These are phyloP conservation scores for Tadarida brasiliensis DNA, from an alignment of 2,797 vertebrate species.

Conservation along the genomic window DNA sequence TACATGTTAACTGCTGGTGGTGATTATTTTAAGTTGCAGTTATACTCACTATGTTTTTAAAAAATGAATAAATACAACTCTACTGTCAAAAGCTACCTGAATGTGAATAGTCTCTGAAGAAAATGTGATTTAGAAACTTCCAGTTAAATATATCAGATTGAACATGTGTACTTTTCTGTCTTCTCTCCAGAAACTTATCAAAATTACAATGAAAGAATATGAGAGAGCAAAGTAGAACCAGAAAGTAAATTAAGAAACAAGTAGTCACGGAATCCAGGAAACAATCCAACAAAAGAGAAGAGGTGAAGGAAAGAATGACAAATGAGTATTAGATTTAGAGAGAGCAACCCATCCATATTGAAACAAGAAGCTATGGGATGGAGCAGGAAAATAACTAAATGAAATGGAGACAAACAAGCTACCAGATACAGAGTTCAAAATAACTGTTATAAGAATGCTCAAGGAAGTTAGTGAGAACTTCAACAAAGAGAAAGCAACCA, in stretches of 20 bases:
- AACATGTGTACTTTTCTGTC: neutral
- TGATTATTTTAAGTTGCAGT: constrained; percentile 47
- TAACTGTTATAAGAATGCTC: neutral
- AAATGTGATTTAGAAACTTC: constrained; percentile 14
- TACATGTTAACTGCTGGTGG: neutral
- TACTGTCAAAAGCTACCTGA: constrained; percentile 52
- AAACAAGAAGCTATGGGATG: neutral
- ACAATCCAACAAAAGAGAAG: neutral
- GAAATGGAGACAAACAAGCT: neutral
- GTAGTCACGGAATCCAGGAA: neutral
- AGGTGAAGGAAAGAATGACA: neutral
- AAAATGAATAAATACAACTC: constrained; percentile 42
- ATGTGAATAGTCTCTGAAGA: constrained; percentile 37
- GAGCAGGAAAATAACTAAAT: neutral
- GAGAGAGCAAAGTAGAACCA: neutral
- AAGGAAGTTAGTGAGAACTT: neutral
- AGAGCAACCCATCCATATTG: neutral
- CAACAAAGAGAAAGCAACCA: neutral
- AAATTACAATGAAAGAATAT: constrained; percentile 19
- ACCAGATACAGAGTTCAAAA: neutral
- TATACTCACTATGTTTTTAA: neutral
- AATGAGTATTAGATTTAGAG: neutral
- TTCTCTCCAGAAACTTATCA: constrained; percentile 35
- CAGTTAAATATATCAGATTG: neutral
- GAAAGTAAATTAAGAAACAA: constrained; percentile 28